Percentiles rank a stretch among this genome's conserved stretches.
Conservation (phyloP, 2,113 vertebrate genomes). For the Cololabis saira region DNA sequence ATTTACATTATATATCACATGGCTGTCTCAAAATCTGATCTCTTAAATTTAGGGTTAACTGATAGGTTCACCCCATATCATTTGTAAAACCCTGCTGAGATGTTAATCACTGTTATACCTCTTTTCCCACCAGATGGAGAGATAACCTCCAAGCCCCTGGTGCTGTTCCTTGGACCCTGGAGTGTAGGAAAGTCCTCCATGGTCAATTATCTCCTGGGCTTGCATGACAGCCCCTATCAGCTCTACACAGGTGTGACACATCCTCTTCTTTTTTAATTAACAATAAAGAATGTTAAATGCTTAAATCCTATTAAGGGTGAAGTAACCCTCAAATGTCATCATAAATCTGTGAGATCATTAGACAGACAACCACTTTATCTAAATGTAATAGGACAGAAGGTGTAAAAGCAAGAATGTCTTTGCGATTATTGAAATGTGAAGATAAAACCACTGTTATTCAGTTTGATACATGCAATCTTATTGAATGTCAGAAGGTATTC, state of each 20-base stretch:
- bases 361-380: not conserved
- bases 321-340: not conserved
- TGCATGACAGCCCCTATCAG: constrained; percentile 92
- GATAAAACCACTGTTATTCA: too few species aligned
- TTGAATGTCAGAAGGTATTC: too few species aligned
- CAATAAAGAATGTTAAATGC: not conserved
- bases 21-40: not conserved
- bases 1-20: too few species aligned
- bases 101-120: constrained; percentile 30
- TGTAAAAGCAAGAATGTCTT: not conserved
- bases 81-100: constrained; percentile 17
- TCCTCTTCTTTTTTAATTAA: not conserved
- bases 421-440: not conserved
- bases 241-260: constrained; percentile 92
- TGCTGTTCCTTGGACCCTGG: constrained; percentile 98
- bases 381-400: too few species aligned
- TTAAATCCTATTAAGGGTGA: not conserved
- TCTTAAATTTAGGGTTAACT: constrained; percentile 28
- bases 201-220: constrained; percentile 98
- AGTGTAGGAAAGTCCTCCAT: constrained; percentile 99
- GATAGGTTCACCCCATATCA: not conserved
- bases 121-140: constrained; percentile 88
- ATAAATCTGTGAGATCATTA: not conserved
- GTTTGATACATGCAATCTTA: too few species aligned
- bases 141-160: constrained; percentile 98